Base-by-base conservation (phyloP, 2,888 invertebrate genomes). In the Troglohyphantes excavatus region DNA sequence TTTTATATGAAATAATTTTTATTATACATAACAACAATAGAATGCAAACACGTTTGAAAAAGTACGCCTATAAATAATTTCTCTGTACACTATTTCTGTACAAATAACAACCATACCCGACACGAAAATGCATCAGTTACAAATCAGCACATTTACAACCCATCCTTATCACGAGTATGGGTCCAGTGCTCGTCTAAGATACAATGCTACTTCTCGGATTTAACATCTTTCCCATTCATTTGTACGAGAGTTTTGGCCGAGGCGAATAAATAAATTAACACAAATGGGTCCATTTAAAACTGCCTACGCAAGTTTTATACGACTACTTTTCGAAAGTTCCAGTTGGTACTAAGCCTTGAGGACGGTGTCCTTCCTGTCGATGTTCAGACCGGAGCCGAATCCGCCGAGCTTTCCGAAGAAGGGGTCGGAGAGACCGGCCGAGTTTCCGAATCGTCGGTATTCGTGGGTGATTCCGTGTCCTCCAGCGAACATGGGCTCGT, bases 381-480 rank as follows among this genome's bases (percentile, higher is more conserved):
- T 65, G 27, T 59, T 19, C n/a, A 73, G 65, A 7, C 73, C 23
- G 53, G 39, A 39, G 9, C 53, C 70, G 17, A 86, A 29, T n/a
- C 75, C 84, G 33, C 73, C 87, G 7, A 82, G 29, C 61, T 88
- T 88, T 2, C 81, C 67, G 23, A 82, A 75, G 2, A 88, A 29
- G 53, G 81, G 29, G 43, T 65, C 26, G 1, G 68, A n/a, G 1
- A 61, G 75, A 23, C 46, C 78, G 11, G 19, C 11, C 7, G 43
- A n/a, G 11, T 27, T 39, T 61, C 88, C 88, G 19, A 89, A 67
- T 43, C 46, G 21, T 17, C 88, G 75, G 46, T 76, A 82, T 17
- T 82, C 75, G n/a, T 82, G 75, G 19, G 82, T 39, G 21, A 82
- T 33, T 59, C 88, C 88, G 23, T 82, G 73, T 21, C 73, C 88